A percentile compares a stretch with the other conserved stretches of the same genome.
Conservation (phyloP, 1,140 invertebrate genomes). For the Drosophila persimilis region DNA sequence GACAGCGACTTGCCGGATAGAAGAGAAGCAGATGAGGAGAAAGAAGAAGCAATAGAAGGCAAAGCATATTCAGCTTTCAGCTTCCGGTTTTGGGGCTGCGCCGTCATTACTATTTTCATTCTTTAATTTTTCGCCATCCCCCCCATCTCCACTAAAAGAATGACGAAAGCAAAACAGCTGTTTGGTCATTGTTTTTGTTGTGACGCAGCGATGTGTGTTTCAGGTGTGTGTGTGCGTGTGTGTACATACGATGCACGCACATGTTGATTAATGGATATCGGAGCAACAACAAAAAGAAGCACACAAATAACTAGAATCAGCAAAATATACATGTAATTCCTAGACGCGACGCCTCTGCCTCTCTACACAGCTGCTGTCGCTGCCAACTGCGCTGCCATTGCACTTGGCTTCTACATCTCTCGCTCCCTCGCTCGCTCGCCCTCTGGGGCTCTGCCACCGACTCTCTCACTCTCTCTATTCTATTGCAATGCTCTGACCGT, state of each 20-base stretch:
- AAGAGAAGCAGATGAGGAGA: neutral
- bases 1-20: neutral
- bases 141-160: conserved; percentile 12
- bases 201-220: conserved; percentile 8
- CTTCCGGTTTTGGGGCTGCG: conserved; percentile 1
- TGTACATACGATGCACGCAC: conserved; percentile 20
- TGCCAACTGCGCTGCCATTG: conserved; percentile 17
- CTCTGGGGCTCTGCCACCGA: conserved; percentile 10
- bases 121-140: conserved; percentile 4
- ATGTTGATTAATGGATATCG: conserved; percentile 52
- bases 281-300: conserved; percentile 32
- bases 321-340: conserved; percentile 5
- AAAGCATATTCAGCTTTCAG: too few species aligned
- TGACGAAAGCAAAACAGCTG: conserved; percentile 57
- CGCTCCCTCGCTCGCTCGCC: conserved; percentile 14
- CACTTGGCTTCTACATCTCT: conserved; percentile 27
- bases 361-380: neutral
- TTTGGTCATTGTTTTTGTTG: conserved; percentile 9
- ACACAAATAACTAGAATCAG: conserved; percentile 12
- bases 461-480: conserved; percentile 45
- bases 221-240: too few species aligned
- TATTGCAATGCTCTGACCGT: conserved; percentile 33
- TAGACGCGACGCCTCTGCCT: conserved; percentile 22
- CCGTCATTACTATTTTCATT: conserved; percentile 3
- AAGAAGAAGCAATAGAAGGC: neutral